A percentile compares a stretch with the other conserved stretches of the same genome.
These are phyloP conservation scores for Steatornis caripensis DNA, from an alignment of 2,113 vertebrate genomes.

Conservation along the genomic window DNA sequence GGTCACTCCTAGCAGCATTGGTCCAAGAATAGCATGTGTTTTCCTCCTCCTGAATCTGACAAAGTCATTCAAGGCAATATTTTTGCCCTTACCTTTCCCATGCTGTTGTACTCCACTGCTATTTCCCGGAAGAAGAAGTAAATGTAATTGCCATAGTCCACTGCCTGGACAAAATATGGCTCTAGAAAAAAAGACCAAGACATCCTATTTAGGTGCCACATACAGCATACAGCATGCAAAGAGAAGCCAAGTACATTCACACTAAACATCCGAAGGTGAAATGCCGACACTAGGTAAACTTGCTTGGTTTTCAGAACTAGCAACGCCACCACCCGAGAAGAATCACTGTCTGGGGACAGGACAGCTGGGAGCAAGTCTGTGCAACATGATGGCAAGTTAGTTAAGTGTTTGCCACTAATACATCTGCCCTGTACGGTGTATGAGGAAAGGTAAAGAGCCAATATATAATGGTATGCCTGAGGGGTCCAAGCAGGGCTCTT, in stretches of 20 bases:
- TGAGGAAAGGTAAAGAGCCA: not conserved
- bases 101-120: slow-evolving; percentile 98
- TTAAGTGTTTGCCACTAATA: not conserved
- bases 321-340: not conserved
- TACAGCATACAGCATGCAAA: not conserved
- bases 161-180: slow-evolving; percentile 94
- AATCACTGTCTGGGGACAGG: not conserved
- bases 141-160: slow-evolving; percentile 94
- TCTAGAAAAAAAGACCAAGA: slow-evolving; percentile 72
- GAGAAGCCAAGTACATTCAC: not conserved
- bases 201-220: not conserved
- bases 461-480: not conserved
- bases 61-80: not conserved
- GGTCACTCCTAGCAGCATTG: slow-evolving; percentile 30
- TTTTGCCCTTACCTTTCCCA: slow-evolving; percentile 91
- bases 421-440: fast-evolving
- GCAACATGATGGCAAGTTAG: not conserved
- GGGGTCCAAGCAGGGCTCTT: not conserved
- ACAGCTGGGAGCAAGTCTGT: not conserved
- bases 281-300: not conserved
- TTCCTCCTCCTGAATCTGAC: not conserved
- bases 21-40: not conserved
- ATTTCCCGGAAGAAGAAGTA: slow-evolving; percentile 99
- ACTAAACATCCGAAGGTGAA: not conserved
- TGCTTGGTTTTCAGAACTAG: not conserved